Evolutionary conservation across 2,888 invertebrate genomes (phyloP), one percentile per base, ranked within the genome.

Genomic region (Sclerodermus sp.): DNA sequence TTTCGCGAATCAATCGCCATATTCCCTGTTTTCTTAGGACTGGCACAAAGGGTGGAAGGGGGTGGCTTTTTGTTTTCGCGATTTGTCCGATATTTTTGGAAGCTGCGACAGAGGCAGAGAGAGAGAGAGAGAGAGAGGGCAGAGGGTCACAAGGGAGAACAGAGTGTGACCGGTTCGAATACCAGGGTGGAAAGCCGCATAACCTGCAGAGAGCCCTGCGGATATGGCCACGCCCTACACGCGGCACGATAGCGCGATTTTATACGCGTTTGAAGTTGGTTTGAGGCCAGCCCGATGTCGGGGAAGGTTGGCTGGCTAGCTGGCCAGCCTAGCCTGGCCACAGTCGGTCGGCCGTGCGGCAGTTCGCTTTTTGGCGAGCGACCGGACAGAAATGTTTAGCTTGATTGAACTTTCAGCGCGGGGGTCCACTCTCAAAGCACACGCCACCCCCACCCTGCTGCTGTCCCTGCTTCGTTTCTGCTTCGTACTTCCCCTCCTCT

Each of bases 261-360:
- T 66, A 69, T 71, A 73, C 70, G 64, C 69, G 68, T 73, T 73
- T 71, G 70, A 73, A 69, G 69, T 73, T 68, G 70, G 70, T 69
- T 61, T 60, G 58, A 67, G 67, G 70, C 68, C 68, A 69, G 72
- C 66, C 68, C 68, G 58, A 68, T 62, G 61, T 66, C 62, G 68
- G 63, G 59, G 53, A 68, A 64, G 69, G 67, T 64, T 66, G 69
- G 69, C 57, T 65, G 61, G 67, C 66, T 62, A 63, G 60, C 64
- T 64, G 62, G 58, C 67, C 55, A 55, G 53, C 54, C 51, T 49
- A 42, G 38, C 58, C 56, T 60, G 63, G 61, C 15, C 42, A 44
- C 45, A 42, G 48, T 41, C 37, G 48, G 38, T 41, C 55, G 61
- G 59, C 48, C 58, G 59, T 60, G 62, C 56, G 67, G 68, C 62